Base-by-base conservation (phyloP, 2,888 invertebrate species). In the Cactoblastis cactorum region DNA sequence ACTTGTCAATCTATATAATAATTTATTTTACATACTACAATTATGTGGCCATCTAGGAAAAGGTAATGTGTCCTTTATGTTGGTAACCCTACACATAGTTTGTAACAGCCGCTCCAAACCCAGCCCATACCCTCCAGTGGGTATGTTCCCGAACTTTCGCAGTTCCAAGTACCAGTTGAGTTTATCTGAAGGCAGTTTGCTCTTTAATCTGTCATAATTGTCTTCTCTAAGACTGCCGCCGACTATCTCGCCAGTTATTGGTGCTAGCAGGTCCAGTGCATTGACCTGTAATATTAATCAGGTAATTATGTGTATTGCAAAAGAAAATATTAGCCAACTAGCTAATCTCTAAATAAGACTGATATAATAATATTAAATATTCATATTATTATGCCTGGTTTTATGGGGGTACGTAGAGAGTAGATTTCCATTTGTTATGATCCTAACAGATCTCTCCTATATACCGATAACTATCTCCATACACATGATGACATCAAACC, bases 201-300 rank as follows among this genome's bases (percentile, higher is more conserved):
- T 57, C 61, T 91, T 87, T 18, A 98, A 86, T 49, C 87, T 89
- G 0, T 92, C 86, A 55, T 93, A 93, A 80, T 94, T 80, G 63
- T 94, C 92, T 83, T 99, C 98, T 64, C 99, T 94, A 11, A 99
- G 89, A 83, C 98, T 97, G 0, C 99, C 99, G 3, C 99, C 99
- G 49, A 95, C 95, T 15, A 99, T 85, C 88, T 99, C 99, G 0
- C 99, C 99, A 15, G 98, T 95, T 33, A 91, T 89, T 1, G 98
- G 97, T 51, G 94, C 94, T 14, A 99, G 83, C 0, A 99, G 91
- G 80, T 99, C 99, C 62, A 99, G 91, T 8, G 96, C 96, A 56
- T 93, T 92, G 1, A 94, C 94, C 93, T 94, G 71, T 52, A 55
- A 18, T 9, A 28, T 39, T 18, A 17, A n/a, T n/a, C n/a, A 6